Evolutionary conservation across 2,113 vertebrate species (phyloP).

Genomic region (Nothocercus julius): DNA sequence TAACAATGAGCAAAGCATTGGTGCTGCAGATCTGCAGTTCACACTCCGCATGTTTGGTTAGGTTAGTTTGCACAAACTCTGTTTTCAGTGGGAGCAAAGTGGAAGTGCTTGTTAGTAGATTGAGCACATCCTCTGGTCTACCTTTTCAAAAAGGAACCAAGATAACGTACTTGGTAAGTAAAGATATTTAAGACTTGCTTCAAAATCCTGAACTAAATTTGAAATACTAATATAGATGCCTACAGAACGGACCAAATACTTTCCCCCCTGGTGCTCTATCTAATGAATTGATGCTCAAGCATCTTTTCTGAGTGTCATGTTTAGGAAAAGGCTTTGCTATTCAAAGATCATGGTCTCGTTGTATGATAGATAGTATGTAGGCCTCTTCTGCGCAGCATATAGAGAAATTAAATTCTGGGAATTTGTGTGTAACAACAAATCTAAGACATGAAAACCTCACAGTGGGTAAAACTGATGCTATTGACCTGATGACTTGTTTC

Average conservation of each 20-base stretch:
- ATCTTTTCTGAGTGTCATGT: background rate
- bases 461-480: background rate
- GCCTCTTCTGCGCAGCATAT: background rate
- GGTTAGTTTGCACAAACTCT: background rate
- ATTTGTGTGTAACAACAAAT: background rate
- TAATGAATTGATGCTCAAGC: background rate
- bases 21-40: rapidly evolving
- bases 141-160: background rate
- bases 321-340: background rate
- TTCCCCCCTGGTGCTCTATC: background rate
- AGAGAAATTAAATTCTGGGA: background rate
- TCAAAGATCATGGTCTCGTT: background rate
- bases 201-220: background rate
- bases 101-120: background rate
- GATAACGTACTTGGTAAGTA: rapidly evolving
- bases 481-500: background rate
- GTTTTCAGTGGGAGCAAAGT: background rate
- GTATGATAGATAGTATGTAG: background rate
- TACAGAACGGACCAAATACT: background rate
- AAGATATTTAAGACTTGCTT: background rate
- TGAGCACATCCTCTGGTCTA: background rate
- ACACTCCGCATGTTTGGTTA: rapidly evolving
- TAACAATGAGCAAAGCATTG: background rate
- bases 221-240: background rate
- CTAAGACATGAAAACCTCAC: background rate